A percentile compares a stretch with the other conserved stretches of the same genome.
Conservation (phyloP, 53 echinoderm and acorn worm species). For the Henricia sp. region DNA sequence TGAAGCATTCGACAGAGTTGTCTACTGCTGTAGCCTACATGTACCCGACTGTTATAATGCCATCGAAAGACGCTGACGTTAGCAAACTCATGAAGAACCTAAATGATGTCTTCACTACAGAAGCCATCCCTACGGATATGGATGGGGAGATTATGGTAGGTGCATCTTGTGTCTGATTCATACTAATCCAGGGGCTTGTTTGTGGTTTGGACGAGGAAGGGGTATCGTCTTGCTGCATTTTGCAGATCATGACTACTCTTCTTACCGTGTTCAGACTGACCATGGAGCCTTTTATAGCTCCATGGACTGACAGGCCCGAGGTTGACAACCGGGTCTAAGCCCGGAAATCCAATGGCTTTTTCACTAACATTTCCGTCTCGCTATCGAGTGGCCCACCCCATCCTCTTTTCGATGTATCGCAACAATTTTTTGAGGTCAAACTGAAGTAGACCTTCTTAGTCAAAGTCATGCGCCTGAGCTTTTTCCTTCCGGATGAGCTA, state of each 20-base stretch:
- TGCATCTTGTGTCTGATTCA: neutral
- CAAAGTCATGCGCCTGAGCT: constrained; percentile 45
- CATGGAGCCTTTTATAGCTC: too few relatives aligned
- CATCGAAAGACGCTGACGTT: constrained; percentile 79
- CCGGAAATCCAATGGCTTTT: too few relatives aligned
- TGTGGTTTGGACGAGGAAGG: neutral
- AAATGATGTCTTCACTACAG: constrained; percentile 89
- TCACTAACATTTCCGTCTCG: too few relatives aligned
- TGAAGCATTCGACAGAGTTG: too few relatives aligned
- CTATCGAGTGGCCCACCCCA: too few relatives aligned
- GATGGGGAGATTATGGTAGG: constrained; percentile 91
- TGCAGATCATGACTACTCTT: constrained; percentile 26
- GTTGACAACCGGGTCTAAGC: too few relatives aligned
- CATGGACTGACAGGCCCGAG: too few relatives aligned
- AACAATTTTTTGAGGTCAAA: constrained; percentile 1
- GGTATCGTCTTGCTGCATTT: constrained; percentile 23
- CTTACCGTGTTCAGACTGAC: too few relatives aligned
- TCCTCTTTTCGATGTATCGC: neutral
- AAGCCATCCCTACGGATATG: constrained; percentile 78
- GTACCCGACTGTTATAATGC: constrained; percentile 88
- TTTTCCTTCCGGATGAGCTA: constrained; percentile 14
- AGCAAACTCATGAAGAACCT: constrained; percentile 66
- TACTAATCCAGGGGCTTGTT: constrained; percentile 9
- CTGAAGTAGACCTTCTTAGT: constrained; percentile 10
- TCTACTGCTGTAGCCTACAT: too few relatives aligned